These are phyloP conservation scores for Agrenia bidenticulata DNA, from an alignment of 2,888 invertebrate genomes.

Conservation along the genomic window DNA sequence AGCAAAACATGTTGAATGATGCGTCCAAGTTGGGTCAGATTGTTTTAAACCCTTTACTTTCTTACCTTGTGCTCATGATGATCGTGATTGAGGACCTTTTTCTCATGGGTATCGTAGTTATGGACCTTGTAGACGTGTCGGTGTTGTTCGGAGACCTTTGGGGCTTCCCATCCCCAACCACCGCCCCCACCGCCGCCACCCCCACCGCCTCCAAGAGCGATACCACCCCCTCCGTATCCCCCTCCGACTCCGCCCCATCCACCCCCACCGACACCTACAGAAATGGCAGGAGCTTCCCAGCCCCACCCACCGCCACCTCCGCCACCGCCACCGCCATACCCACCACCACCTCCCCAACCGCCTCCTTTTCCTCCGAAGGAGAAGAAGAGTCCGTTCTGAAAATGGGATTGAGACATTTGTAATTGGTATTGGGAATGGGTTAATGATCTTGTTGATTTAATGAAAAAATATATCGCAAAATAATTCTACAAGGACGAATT, in stretches of 20 bases:
- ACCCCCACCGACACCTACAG: conserved; percentile 11
- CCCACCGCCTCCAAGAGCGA: conserved; percentile 25
- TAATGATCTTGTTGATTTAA: background rate
- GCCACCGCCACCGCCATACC: background rate
- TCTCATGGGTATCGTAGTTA: conserved; percentile 39
- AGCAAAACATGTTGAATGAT: too few relatives aligned
- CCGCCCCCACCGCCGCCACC: background rate
- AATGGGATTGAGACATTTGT: background rate
- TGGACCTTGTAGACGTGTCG: conserved; percentile 43
- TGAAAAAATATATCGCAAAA: too few relatives aligned
- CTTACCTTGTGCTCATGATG: conserved; percentile 39
- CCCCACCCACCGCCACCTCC: conserved; percentile 28
- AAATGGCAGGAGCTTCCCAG: conserved; percentile 35
- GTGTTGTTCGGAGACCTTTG: conserved; percentile 42
- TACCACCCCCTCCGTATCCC: conserved; percentile 20
- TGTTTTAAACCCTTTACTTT: background rate
- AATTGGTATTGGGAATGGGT: background rate
- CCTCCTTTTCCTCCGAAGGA: background rate
- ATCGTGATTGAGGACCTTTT: conserved; percentile 35
- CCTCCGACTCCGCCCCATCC: conserved; percentile 22
- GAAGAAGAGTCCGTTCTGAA: conserved; percentile 15
- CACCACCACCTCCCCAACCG: background rate
- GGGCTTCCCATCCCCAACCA: conserved; percentile 35
- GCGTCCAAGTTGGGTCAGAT: background rate
- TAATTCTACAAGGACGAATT: too few relatives aligned